phyloP scores from a whole-genome alignment of 2,797 vertebrate species.

The Hafferia zeledoni region DNA sequence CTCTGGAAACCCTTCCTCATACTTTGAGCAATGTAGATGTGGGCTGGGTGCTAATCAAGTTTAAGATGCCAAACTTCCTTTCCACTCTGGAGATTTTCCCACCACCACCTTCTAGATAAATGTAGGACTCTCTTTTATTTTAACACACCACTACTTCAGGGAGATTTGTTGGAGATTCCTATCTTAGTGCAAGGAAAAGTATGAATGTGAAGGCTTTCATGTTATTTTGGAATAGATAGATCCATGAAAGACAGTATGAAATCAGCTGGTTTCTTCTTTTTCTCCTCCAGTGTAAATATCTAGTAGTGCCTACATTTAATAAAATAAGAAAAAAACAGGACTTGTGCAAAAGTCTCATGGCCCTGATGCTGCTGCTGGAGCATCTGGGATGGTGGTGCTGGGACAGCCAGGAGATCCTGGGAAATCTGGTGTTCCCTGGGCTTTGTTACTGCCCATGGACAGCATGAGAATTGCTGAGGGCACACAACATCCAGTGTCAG shows the following conservation, averaged over 20 bases:
- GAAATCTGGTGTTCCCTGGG: not conserved
- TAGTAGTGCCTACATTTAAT: not conserved
- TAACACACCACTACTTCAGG: not conserved
- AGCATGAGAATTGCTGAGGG: not conserved
- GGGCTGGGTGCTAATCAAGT: slow-evolving; percentile 33
- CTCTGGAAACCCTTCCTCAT: not conserved
- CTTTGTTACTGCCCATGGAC: not conserved
- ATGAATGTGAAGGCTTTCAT: not conserved
- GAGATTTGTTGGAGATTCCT: not conserved
- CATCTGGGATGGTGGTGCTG: not conserved
- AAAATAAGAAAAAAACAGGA: not conserved
- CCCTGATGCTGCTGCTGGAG: not conserved
- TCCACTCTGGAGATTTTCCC: not conserved
- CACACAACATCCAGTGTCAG: accelerated
- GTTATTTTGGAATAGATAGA: not conserved
- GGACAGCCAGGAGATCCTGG: not conserved
- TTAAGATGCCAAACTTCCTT: slow-evolving; percentile 13
- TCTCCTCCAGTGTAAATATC: not conserved
- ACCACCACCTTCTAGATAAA: not conserved
- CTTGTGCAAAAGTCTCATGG: not conserved
- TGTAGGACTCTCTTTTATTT: not conserved
- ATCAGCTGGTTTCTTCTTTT: not conserved
- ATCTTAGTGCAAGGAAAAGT: not conserved
- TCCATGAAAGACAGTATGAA: not conserved
- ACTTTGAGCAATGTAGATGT: not conserved